Evolutionary conservation across 2,888 invertebrate species (phyloP), one percentile per base, ranked within the genome.

Genomic region (Cataglyphis cursor): DNA sequence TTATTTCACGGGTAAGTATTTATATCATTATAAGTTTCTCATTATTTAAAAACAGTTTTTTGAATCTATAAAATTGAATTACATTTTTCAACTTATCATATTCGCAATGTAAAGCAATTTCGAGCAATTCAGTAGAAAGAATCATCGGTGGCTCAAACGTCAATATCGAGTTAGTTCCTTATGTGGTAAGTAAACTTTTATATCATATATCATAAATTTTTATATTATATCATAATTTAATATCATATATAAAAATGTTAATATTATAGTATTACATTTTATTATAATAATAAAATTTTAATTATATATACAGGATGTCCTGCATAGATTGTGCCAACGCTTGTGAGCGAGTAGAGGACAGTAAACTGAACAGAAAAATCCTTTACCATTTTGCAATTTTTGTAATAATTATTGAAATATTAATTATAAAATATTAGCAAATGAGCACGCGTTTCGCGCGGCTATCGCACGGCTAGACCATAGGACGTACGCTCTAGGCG

Each of bases 61-160:
- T 51, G 0, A 48, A 51, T 2, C 10, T 41, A 12, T 21, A 0
- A 68, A 54, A 61, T 61, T 9, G 35, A 48, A 48, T 24, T 24
- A 68, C 48, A 5, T 51, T 51, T 51, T 51, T n/a, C 10, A n/a
- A 51, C n/a, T n/a, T 51, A 51, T 2, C 8, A 5, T 6, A 18
- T n/a, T 61, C 48, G 8, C 12, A 1, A 44, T 38, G 24, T 12
- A 48, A 9, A 51, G 24, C 24, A 24, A 3, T 44, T 31, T 44
- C 0, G 0, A 48, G 1, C 12, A 15, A 24, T 72, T 35, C 61
- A 10, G 66, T 35, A 65, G 76, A 88, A 61, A 95, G 94, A 74
- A 96, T 96, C 54, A 95, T 96, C 0, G 96, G 95, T 0, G 96
- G 96, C 9, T 94, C 95, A 65, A 92, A 94, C 82, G 94, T 96